These are phyloP conservation scores for Meriones unguiculatus DNA, from an alignment of 2,113 vertebrate species.

Conservation along the genomic window DNA sequence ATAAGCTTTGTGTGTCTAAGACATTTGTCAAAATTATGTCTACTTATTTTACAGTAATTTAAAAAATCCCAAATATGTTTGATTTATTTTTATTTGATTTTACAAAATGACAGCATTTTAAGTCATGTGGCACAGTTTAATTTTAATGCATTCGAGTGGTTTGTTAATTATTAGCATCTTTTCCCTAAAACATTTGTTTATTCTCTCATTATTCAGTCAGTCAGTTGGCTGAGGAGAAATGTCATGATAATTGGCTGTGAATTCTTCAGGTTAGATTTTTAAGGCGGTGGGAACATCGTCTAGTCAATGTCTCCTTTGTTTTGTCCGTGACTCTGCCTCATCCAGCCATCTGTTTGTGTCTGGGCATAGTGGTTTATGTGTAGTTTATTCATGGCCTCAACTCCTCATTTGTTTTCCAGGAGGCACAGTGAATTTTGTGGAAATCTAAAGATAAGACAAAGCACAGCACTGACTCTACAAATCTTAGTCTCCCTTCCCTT, in stretches of 20 bases:
- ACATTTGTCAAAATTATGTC: conserved; percentile 38
- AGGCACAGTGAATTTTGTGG: conserved; percentile 4
- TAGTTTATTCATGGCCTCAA: neutral
- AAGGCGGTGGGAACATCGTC: neutral
- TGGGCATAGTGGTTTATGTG: neutral
- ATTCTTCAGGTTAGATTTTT: conserved; percentile 14
- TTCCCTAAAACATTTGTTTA: conserved; percentile 2
- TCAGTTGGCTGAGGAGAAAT: conserved; percentile 71
- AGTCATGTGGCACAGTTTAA: conserved; percentile 37
- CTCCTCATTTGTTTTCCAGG: neutral
- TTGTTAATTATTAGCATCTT: conserved; percentile 61
- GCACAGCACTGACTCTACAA: neutral
- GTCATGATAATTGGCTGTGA: conserved; percentile 41
- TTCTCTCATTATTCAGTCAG: conserved; percentile 43
- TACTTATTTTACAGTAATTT: conserved; percentile 45
- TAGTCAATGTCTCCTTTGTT: neutral
- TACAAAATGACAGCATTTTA: conserved; percentile 45
- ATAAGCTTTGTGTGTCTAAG: neutral
- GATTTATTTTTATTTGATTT: conserved; percentile 49
- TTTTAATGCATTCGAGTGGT: conserved; percentile 9
- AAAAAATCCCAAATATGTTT: conserved; percentile 14
- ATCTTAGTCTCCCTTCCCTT: neutral
- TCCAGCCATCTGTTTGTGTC: neutral
- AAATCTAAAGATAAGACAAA: neutral
- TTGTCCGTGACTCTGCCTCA: neutral